A percentile compares a stretch with the other conserved stretches of the same genome.
Evolutionary conservation across 2,888 invertebrate species (phyloP).

Genomic region (Andrena dorsata): DNA sequence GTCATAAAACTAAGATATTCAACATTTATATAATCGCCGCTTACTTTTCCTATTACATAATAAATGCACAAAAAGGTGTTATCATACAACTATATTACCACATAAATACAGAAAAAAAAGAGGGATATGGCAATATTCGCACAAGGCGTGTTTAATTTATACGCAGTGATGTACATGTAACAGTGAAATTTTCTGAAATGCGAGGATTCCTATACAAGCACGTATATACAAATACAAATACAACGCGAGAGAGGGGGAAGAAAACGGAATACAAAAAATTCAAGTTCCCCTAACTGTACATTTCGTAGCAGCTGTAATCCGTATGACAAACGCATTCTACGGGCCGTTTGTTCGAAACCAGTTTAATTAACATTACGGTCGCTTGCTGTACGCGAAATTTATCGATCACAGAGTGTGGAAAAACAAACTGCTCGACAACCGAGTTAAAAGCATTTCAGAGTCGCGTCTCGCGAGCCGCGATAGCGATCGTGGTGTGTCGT

Average conservation of each 20-base stretch:
- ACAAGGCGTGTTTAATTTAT: no score
- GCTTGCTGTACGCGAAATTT: slow-evolving; percentile 46
- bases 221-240: slow-evolving; percentile 7
- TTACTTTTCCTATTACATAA: slow-evolving; percentile 44
- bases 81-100: background rate
- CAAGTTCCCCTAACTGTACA: slow-evolving; percentile 30
- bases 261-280: slow-evolving; percentile 32
- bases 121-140: background rate
- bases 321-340: slow-evolving; percentile 9
- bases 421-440: slow-evolving; percentile 44
- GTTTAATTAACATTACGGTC: slow-evolving; percentile 47
- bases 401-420: slow-evolving; percentile 51
- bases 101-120: background rate
- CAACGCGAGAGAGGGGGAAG: background rate
- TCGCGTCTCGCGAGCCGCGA: slow-evolving; percentile 41
- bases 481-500: slow-evolving; percentile 36
- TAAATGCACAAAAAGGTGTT: slow-evolving; percentile 26
- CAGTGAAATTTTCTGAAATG: no score
- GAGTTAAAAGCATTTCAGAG: slow-evolving; percentile 37
- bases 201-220: slow-evolving; percentile 4
- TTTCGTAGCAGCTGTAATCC: slow-evolving; percentile 30
- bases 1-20: background rate
- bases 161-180: no score
- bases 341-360: slow-evolving; percentile 1
- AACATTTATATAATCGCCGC: slow-evolving; percentile 31